These are phyloP conservation scores for Motacilla tschutschensis DNA, from an alignment of 2,113 vertebrate genomes.

Conservation along the genomic window DNA sequence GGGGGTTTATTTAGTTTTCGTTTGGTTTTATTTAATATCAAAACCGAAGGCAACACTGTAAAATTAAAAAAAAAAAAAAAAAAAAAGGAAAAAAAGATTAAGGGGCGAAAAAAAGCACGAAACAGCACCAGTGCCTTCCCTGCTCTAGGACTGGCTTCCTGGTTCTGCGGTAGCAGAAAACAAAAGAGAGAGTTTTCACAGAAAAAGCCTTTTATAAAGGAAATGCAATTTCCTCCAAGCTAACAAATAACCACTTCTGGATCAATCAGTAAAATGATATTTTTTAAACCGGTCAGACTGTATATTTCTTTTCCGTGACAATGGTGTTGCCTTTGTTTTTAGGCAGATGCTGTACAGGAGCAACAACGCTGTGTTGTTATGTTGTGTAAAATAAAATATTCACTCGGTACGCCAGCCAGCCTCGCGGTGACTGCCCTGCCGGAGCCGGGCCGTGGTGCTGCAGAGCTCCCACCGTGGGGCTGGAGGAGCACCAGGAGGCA, in stretches of 20 bases:
- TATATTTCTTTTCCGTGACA: slow-evolving; percentile 79
- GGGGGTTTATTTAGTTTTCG: neutral
- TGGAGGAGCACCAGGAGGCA: neutral
- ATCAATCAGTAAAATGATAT: slow-evolving; percentile 86
- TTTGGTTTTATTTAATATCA: slow-evolving; percentile 39
- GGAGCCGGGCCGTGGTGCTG: neutral
- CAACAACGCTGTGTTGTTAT: slow-evolving; percentile 89
- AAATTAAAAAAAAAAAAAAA: neutral
- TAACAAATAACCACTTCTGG: slow-evolving; percentile 63
- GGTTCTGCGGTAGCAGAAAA: slow-evolving; percentile 63
- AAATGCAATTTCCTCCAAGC: slow-evolving; percentile 72
- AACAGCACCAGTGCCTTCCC: slow-evolving; percentile 84
- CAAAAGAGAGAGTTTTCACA: slow-evolving; percentile 74
- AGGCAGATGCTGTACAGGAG: slow-evolving; percentile 87
- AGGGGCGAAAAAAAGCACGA: slow-evolving; percentile 64
- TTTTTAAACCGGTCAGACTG: slow-evolving; percentile 81
- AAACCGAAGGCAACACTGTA: slow-evolving; percentile 50
- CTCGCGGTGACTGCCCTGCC: slow-evolving; percentile 38
- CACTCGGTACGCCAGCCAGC: slow-evolving; percentile 69
- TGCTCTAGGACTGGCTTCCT: slow-evolving; percentile 73
- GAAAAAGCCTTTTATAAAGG: slow-evolving; percentile 81
- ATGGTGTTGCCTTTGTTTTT: slow-evolving; percentile 83
- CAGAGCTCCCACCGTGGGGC: neutral
- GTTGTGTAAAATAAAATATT: slow-evolving; percentile 91
- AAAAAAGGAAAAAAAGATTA: neutral